Evolutionary conservation across 2,797 vertebrate species (phyloP), one percentile per base, ranked within the genome.

Genomic region (Mus minutoides): DNA sequence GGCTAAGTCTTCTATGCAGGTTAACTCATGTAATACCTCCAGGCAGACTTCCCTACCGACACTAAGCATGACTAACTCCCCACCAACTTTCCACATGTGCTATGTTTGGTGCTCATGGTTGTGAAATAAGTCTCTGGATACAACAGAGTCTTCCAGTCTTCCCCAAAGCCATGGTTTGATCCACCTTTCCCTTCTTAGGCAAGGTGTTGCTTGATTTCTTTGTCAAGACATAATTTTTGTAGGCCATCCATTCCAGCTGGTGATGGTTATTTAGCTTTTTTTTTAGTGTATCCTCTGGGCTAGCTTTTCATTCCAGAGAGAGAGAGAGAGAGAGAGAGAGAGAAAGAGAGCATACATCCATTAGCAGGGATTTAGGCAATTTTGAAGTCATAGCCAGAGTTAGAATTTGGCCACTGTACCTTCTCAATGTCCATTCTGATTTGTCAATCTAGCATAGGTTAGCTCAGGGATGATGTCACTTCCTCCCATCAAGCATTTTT

Each of bases 341-440:
- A 49, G 49, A 49, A 10, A 49, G 49, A 49, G 49, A 49, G 94
- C 98, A 97, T 97, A 98, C 98, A 98, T 97, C 96, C 76, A 89
- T 98, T 93, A 97, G 94, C 93, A 90, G 96, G 94, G 96, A 98
- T 98, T 98, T 98, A 96, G 96, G 87, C 92, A 96, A 94, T 98
- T 98, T 98, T 52, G 46, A 98, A 97, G 96, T 98, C 98, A 95
- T 97, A 98, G 96, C 94, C 88, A 96, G 96, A 98, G 96, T 98
- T 98, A 97, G 97, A 98, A 98, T 98, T 97, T 98, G 97, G 97
- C 97, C 98, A 97, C 97, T 98, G 97, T 97, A 96, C 95, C 95
- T 97, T 97, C 97, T 97, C 97, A 98, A 98, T 97, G 97, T 95
- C 75, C 69, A 97, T 97, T 97, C 97, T 96, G 96, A 98, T 98